Conservation (phyloP, 2,113 vertebrate species). For the Copsychus sechellarum region DNA sequence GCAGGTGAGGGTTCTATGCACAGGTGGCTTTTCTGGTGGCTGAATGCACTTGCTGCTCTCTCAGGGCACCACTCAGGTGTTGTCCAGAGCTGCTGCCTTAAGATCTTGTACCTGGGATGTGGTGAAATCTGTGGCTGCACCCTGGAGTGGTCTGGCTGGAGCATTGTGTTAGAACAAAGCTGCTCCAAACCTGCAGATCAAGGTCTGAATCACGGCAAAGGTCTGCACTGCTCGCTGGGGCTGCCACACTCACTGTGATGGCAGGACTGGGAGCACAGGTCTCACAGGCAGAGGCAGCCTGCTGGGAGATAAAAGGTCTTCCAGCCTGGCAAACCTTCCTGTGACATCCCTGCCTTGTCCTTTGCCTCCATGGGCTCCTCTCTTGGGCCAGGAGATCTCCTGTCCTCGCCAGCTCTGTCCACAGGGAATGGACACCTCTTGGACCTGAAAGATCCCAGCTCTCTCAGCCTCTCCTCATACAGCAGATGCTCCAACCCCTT, state of each 20-base stretch:
- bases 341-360: not conserved
- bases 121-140: not conserved
- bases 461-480: not conserved
- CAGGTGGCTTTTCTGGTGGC: not conserved
- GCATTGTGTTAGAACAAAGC: not conserved
- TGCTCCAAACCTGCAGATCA: not conserved
- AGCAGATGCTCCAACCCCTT: not conserved
- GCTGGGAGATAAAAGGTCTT: not conserved
- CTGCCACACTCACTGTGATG: not conserved
- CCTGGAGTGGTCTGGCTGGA: not conserved
- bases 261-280: not conserved
- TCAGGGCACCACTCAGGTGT: not conserved
- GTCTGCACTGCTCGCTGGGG: not conserved
- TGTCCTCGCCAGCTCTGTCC: not conserved
- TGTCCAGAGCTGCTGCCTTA: not conserved
- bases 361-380: not conserved
- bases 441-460: not conserved
- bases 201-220: not conserved
- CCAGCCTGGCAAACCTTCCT: not conserved
- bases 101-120: not conserved
- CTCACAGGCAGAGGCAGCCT: not conserved
- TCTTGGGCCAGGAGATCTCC: not conserved
- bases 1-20: not conserved
- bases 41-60: not conserved
- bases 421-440: not conserved